These are phyloP conservation scores for Phrynocephalus vlangalii DNA, from an alignment of 2,797 vertebrate genomes.

Conservation along the genomic window DNA sequence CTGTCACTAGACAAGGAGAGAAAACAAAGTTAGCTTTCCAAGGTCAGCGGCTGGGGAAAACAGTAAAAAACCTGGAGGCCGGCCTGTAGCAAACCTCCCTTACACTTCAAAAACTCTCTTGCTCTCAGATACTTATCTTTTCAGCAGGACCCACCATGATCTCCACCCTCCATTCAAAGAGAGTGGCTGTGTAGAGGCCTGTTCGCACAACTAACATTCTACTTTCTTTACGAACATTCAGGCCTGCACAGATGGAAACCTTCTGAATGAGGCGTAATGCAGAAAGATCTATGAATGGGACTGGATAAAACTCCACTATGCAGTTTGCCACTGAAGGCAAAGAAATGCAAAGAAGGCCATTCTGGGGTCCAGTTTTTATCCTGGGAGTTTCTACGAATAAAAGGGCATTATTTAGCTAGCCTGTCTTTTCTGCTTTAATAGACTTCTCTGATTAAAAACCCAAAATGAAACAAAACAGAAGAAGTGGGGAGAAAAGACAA, in stretches of 20 bases:
- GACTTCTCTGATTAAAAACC: not conserved
- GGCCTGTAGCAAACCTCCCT: not conserved
- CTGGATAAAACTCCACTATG: not conserved
- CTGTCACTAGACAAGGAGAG: slow-evolving; percentile 80
- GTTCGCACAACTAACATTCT: not conserved
- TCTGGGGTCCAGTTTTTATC: not conserved
- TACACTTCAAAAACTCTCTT: not conserved
- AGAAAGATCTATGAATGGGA: not conserved
- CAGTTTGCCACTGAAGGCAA: not conserved
- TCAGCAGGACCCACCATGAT: not conserved
- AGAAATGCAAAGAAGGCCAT: not conserved
- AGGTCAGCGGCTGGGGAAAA: slow-evolving; percentile 21
- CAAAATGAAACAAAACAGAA: not conserved
- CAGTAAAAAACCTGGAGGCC: not conserved
- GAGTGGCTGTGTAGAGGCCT: not conserved
- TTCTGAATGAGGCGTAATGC: not conserved
- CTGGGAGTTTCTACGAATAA: not conserved
- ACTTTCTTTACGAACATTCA: not conserved
- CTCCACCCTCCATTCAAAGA: not conserved
- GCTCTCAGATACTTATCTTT: fast-evolving
- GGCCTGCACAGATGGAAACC: not conserved
- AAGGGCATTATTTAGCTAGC: not conserved
- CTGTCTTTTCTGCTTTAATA: not conserved
- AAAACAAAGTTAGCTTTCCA: slow-evolving; percentile 49
- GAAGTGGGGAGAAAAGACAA: not conserved